Base-by-base conservation (phyloP, 2,888 invertebrate species). In the Lapara coniferarum region DNA sequence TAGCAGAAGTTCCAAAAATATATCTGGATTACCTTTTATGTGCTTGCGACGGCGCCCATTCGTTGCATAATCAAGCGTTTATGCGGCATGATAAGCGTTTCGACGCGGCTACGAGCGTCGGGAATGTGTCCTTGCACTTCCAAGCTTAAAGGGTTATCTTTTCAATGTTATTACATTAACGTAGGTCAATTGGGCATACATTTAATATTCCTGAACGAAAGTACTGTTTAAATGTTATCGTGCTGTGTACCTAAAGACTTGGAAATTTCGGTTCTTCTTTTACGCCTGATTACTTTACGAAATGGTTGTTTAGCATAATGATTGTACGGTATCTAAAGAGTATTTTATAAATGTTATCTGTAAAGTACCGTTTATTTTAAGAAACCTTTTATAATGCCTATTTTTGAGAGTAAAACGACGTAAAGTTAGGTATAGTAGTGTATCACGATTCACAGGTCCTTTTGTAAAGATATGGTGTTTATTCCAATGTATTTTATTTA, bases 61-160 rank as follows among this genome's bases (percentile, higher is more conserved):
- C 14, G 14, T 55, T 55, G 8, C 10, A 55, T 55, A 55, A 55
- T 55, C 19, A 10, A 55, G 55, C 19, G 19, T 10, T 55, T 19
- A 19, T 10, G 4, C 55, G 55, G 19, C 19, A 10, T 19, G 55
- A 55, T 19, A 19, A 19, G 55, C 55, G 55, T 55, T 55, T 10
- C 55, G 55, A 55, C 10, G 55, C 55, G 19, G 12, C 55, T 55
- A 16, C n/a, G 53, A n/a, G 8, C 6, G 53, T 19, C 12, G 55
- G 10, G 55, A 55, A 19, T 55, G 19, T 55, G 55, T 19, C 55
- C 55, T 55, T 55, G 55, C 19, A 55, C 55, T 55, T 55, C 19
- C 10, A 55, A 55, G 55, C 55, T n/a, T 55, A 10, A 55, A 55
- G 16, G 55, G 55, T 55, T 55, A 55, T 55, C 55, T 19, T 55